Base-by-base conservation (phyloP, 1,140 invertebrate species). In the Idris sp. region DNA sequence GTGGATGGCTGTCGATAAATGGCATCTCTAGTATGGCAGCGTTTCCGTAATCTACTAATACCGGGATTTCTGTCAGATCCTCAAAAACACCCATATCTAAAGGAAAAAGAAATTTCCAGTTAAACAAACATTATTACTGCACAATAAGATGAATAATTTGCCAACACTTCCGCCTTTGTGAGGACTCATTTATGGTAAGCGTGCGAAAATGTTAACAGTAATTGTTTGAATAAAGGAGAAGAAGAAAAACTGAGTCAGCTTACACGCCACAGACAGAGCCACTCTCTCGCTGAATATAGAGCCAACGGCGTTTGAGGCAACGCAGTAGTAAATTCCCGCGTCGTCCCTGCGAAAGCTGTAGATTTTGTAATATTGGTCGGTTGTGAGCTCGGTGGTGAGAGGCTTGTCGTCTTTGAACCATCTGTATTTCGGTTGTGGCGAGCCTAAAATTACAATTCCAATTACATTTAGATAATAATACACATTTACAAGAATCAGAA, bases 261-360 rank as follows among this genome's bases (percentile, higher is more conserved):
- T 91, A 97, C 96, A 97, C 30, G 96, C 96, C 46, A 97, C 94
- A 38, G 93, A 90, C 41, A 98, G 92, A 73, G 92, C 90, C 78
- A 95, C 93, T 84, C 94, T 93, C 80, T 97, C 93, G 83, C 95
- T 97, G 81, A 96, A 92, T 83, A 98, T 94, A 36, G 95, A 93
- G 31, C 96, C 96, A 36, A 95, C 95, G 73, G 93, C 92, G 86
- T 97, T 98, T 56, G 91, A 91, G 6, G 96, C 96, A 38, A 97
- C 91, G 87, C 96, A 98, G 81, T 96, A 93, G 86, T 98, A 98
- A 25, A 92, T 91, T 9, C 96, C 96, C 19, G 93, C 93, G 86
- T 97, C 94, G 49, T 92, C 90, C 19, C 92, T 89, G 49, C 91
- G 90, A 1, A 95, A 92, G 75, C 92, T 93, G 64, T 92, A 90